Base-by-base conservation (phyloP, 2,797 vertebrate genomes). In the Cyprinodon diabolis region DNA sequence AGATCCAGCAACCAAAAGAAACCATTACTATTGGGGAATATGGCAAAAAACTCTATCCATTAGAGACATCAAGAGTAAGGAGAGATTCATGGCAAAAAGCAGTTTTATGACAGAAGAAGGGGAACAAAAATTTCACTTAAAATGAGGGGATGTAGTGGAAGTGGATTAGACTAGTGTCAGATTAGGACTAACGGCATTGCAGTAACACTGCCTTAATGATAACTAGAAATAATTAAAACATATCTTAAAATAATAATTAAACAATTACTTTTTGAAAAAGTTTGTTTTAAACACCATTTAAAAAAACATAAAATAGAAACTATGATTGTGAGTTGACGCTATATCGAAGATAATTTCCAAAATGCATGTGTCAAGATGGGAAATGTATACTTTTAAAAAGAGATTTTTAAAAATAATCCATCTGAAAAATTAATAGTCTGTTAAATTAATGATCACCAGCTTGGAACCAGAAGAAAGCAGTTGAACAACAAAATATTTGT, bases 401-500 rank as follows among this genome's bases (percentile, higher is more conserved):
- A 30, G 30, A 30, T 30, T 30, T 30, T 30, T 30, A 30, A 30
- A 43, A 43, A 5, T 43, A 5, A 43, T 43, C 40, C 7, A 43
- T 43, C 4, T 43, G 40, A 54, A 58, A 1, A 55, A 81, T 75
- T 82, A 69, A 86, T 75, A 15, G 30, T 52, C 74, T 70, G 68
- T 74, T 86, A 71, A 85, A 83, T 84, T 82, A 25, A 70, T 43
- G 40, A 79, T 70, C 48, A 45, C 58, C 58, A 84, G 79, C 84
- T 47, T 43, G 48, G 66, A 37, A 65, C 72, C 62, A 69, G 88
- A 73, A 87, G 85, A 82, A 87, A 77, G 73, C 79, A 76, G 87
- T 79, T 66, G 75, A 71, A 81, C 76, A 78, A 81, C 67, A 78
- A 84, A 86, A 76, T 65, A 67, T 62, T 75, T 72, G 51, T 80